Conservation (phyloP, 2,797 vertebrate species). For the Hipposideros larvatus region DNA sequence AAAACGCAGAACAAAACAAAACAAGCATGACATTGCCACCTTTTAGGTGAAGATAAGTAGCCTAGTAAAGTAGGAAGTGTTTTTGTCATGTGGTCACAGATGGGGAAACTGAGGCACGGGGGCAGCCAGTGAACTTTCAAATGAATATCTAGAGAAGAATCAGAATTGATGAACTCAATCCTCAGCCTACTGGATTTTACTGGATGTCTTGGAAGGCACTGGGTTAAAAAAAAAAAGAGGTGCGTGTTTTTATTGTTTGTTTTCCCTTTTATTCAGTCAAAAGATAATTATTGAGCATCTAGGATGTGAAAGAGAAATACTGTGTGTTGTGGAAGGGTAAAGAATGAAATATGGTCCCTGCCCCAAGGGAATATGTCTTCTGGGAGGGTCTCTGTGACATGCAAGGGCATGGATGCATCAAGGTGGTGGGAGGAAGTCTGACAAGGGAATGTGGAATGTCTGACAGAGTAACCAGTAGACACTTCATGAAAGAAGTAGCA, state of each 20-base stretch:
- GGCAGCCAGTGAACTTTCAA: background rate
- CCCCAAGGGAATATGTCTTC: background rate
- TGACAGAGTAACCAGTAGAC: background rate
- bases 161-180: background rate
- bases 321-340: background rate
- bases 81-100: background rate
- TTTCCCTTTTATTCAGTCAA: background rate
- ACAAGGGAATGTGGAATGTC: background rate
- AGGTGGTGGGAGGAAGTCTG: background rate
- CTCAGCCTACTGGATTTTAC: background rate
- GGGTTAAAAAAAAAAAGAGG: background rate
- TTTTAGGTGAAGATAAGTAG: slow-evolving; percentile 31
- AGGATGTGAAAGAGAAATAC: background rate
- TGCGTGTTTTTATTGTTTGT: background rate
- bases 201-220: background rate
- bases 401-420: background rate
- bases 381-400: background rate
- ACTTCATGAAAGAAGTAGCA: background rate
- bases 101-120: slow-evolving; percentile 53
- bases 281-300: slow-evolving; percentile 21
- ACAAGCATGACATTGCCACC: background rate
- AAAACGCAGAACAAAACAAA: slow-evolving; percentile 11
- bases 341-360: background rate
- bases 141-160: slow-evolving; percentile 18
- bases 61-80: background rate